Conservation (phyloP, 2,888 invertebrate species). For the Tetrapedia diversipes region DNA sequence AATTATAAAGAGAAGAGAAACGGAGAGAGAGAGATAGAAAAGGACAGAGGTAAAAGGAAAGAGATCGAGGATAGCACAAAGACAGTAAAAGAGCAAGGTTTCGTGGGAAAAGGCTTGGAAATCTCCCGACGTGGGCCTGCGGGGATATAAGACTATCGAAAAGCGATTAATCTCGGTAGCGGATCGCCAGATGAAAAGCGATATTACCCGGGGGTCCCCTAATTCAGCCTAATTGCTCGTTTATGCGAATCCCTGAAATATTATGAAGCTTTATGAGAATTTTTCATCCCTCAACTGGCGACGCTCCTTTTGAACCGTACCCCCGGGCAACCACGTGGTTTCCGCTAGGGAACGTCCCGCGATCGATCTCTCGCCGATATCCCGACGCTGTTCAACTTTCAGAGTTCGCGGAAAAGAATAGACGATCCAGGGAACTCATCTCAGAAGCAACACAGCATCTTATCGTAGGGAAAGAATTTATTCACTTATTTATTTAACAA, state of each 20-base stretch:
- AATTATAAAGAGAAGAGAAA: neutral
- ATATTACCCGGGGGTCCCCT: constrained; percentile 58
- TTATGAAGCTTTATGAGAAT: constrained; percentile 74
- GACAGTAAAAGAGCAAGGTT: neutral
- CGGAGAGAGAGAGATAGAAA: too few species aligned
- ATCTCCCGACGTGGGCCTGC: neutral
- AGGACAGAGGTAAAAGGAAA: neutral
- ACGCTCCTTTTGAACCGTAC: constrained; percentile 39
- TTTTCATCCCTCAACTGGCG: constrained; percentile 61
- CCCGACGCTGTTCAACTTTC: neutral
- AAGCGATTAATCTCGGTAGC: constrained; percentile 52
- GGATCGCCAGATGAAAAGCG: constrained; percentile 54
- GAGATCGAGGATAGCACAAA: neutral
- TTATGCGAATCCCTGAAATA: constrained; percentile 73
- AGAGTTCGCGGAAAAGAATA: neutral
- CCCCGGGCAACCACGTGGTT: constrained; percentile 28
- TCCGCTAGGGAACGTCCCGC: constrained; percentile 5
- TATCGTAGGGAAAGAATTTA: neutral
- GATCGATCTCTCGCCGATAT: constrained; percentile 58
- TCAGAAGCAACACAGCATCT: neutral
- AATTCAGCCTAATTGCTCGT: constrained; percentile 70
- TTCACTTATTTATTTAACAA: too few species aligned
- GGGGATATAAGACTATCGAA: constrained; percentile 51
- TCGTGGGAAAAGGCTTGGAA: constrained; percentile 7
- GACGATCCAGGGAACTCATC: constrained; percentile 8